phyloP scores from a whole-genome alignment of 2,888 invertebrate species.

The Conops quadrifasciatus region DNA sequence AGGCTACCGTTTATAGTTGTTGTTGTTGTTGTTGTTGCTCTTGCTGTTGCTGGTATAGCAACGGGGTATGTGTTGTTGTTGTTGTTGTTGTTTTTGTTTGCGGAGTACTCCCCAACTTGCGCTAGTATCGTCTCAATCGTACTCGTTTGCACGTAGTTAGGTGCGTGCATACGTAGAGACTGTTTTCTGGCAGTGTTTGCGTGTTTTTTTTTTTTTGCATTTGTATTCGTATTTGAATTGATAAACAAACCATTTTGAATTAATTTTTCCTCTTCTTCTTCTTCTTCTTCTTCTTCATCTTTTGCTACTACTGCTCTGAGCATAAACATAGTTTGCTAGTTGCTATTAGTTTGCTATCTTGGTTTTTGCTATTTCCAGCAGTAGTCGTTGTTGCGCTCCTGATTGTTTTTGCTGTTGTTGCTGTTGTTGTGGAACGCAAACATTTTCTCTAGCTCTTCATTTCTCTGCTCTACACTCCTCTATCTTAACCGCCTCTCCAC shows the following conservation, averaged over 20 bases:
- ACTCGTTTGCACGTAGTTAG: too few relatives aligned
- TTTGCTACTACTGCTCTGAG: background rate
- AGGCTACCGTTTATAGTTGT: background rate
- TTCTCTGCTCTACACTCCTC: too few relatives aligned
- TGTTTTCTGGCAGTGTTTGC: background rate
- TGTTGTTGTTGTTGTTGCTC: background rate
- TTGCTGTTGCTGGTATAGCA: too few relatives aligned
- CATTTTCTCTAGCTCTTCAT: too few relatives aligned
- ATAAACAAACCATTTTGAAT: slow-evolving; percentile 37
- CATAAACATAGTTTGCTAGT: background rate
- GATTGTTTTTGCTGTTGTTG: background rate
- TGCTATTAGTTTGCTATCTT: too few relatives aligned
- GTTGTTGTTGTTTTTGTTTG: too few relatives aligned
- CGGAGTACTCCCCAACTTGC: too few relatives aligned
- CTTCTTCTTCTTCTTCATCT: background rate
- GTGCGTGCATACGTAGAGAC: too few relatives aligned
- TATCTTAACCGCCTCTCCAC: background rate
- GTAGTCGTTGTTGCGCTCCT: too few relatives aligned
- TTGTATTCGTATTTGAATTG: slow-evolving; percentile 9
- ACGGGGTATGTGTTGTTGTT: too few relatives aligned
- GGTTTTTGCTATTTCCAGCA: too few relatives aligned
- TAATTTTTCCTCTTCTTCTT: slow-evolving; percentile 10
- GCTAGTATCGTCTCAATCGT: too few relatives aligned
- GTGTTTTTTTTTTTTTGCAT: background rate
- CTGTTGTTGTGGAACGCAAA: slow-evolving; percentile 20